phyloP scores from a whole-genome alignment of 2,888 invertebrate species.

The Asteroscopus sphinx region DNA sequence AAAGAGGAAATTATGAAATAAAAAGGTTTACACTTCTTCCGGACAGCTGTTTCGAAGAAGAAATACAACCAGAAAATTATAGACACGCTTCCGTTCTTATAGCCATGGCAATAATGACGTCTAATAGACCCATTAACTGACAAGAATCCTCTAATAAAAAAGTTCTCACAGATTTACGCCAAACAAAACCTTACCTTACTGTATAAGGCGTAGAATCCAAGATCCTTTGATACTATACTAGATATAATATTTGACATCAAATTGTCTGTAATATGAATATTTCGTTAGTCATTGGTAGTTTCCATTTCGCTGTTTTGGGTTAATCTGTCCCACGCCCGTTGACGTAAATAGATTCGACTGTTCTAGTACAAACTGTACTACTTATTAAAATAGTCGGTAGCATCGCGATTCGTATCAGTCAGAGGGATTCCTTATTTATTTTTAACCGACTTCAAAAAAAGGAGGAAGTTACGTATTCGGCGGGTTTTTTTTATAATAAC shows the following conservation, averaged over 20 bases:
- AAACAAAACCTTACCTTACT: slow-evolving; percentile 18
- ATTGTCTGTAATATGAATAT: slow-evolving; percentile 58
- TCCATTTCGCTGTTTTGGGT: slow-evolving; percentile 45
- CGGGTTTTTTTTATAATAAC: too few relatives aligned
- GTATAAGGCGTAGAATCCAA: background rate
- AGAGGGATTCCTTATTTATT: background rate
- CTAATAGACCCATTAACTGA: slow-evolving; percentile 35
- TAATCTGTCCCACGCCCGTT: slow-evolving; percentile 49
- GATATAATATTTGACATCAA: slow-evolving; percentile 47
- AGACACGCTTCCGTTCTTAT: slow-evolving; percentile 13
- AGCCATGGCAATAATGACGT: slow-evolving; percentile 32
- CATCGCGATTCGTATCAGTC: slow-evolving; percentile 18
- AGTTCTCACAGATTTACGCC: slow-evolving; percentile 12
- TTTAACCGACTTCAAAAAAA: too few relatives aligned
- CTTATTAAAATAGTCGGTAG: slow-evolving; percentile 25
- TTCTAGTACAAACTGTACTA: slow-evolving; percentile 19
- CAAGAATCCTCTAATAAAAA: slow-evolving; percentile 40
- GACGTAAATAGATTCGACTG: slow-evolving; percentile 52
- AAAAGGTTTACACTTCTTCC: background rate
- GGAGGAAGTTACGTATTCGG: too few relatives aligned
- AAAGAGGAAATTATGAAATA: too few relatives aligned
- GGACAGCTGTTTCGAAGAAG: background rate
- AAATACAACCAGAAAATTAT: slow-evolving; percentile 19
- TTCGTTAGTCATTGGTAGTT: slow-evolving; percentile 51
- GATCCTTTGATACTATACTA: background rate